Evolutionary conservation across 2,797 vertebrate species (phyloP).

Genomic region (Brotula barbata): DNA sequence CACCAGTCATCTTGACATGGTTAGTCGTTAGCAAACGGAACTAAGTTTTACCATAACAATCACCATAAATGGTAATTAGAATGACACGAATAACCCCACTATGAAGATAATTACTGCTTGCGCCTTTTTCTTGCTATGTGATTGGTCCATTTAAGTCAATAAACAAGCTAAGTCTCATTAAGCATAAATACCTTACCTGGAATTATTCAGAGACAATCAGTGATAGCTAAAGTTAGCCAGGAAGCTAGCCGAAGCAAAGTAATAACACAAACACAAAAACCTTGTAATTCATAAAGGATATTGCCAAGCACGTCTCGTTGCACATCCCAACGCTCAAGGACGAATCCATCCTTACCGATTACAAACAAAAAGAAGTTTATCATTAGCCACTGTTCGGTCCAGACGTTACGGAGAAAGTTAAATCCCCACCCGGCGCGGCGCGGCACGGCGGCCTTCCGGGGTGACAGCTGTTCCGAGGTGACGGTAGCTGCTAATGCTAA

Average conservation of each 20-base stretch:
- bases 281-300: conserved; percentile 77
- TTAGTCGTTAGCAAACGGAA: conserved; percentile 12
- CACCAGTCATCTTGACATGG: not conserved
- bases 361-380: conserved; percentile 22
- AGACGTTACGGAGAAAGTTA: conserved; percentile 56
- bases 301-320: conserved; percentile 76
- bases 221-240: conserved; percentile 54
- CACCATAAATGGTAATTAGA: not conserved
- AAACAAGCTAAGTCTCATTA: not conserved
- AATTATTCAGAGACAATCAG: not conserved
- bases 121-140: not conserved
- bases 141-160: not conserved
- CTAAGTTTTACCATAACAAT: not conserved
- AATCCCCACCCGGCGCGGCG: conserved; percentile 61
- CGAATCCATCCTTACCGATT: conserved; percentile 74
- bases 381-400: conserved; percentile 27
- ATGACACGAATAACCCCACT: not conserved
- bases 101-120: not conserved
- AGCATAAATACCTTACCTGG: conserved; percentile 1
- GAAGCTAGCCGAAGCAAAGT: conserved; percentile 46
- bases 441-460: conserved; percentile 64
- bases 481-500: conserved; percentile 42
- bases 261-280: not conserved
- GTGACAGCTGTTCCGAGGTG: conserved; percentile 45
- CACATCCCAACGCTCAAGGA: conserved; percentile 58